A percentile compares a stretch with the other conserved stretches of the same genome.
These are phyloP conservation scores for Drosophila pallidifrons DNA, from an alignment of 1,140 invertebrate species.

Conservation along the genomic window DNA sequence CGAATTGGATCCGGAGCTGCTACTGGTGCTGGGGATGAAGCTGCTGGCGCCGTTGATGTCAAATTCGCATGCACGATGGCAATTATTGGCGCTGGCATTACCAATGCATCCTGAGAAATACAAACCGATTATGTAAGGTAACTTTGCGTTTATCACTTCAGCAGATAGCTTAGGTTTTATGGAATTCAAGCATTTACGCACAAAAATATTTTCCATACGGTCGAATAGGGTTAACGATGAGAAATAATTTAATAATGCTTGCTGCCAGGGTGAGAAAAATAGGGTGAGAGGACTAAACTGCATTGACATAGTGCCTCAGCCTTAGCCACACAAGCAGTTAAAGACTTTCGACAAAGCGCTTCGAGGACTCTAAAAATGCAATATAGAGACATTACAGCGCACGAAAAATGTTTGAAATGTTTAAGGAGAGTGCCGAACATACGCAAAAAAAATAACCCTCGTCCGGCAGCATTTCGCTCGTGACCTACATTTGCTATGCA, in stretches of 20 bases:
- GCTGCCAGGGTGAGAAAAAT: neutral
- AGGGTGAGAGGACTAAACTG: conserved; percentile 12
- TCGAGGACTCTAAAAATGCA: conserved; percentile 28
- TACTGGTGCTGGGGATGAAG: neutral
- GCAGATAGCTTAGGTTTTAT: conserved; percentile 8
- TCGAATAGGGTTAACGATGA: neutral
- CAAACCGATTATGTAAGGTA: conserved; percentile 1
- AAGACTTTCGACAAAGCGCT: neutral
- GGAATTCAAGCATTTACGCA: neutral
- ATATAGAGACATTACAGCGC: conserved; percentile 53
- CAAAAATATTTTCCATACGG: conserved; percentile 6
- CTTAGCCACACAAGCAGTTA: conserved; percentile 12
- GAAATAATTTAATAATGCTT: conserved; percentile 48
- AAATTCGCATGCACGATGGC: conserved; percentile 66
- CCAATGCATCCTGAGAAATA: conserved; percentile 67
- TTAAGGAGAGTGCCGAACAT: conserved; percentile 26
- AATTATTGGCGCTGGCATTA: conserved; percentile 59
- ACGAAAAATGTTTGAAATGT: conserved; percentile 53
- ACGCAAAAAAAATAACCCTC: conserved; percentile 14
- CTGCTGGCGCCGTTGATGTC: conserved; percentile 31
- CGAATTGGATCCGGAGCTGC: conserved; percentile 2
- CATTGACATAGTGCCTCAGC: conserved; percentile 14
- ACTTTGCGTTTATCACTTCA: neutral
- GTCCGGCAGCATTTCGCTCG: neutral
- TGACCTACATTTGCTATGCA: conserved; percentile 43